These are phyloP conservation scores for Gobionotothen gibberifrons DNA, from an alignment of 2,797 vertebrate species.

Conservation along the genomic window DNA sequence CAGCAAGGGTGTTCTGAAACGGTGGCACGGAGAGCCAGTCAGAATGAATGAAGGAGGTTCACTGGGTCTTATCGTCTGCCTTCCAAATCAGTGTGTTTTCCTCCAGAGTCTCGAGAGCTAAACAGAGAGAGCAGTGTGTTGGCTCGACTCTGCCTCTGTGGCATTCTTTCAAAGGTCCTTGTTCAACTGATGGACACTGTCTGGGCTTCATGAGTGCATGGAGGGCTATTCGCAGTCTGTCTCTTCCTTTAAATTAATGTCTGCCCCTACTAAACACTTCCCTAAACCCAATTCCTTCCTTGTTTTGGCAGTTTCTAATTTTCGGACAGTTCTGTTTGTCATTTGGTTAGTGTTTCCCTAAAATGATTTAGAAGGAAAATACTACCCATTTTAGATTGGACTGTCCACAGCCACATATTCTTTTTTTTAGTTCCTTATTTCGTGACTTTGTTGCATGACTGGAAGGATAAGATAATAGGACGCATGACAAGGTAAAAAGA, in stretches of 20 bases:
- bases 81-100: constrained; percentile 66
- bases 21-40: constrained; percentile 19
- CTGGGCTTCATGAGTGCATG: constrained; percentile 56
- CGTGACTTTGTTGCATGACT: no score
- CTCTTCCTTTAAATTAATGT: constrained; percentile 49
- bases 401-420: no score
- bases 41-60: constrained; percentile 56
- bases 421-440: no score
- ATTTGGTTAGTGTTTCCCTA: not conserved
- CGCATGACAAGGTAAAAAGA: not conserved
- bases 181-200: constrained; percentile 64
- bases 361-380: constrained; percentile 5
- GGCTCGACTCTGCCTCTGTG: constrained; percentile 44
- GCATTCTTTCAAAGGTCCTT: constrained; percentile 62
- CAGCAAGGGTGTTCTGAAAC: constrained; percentile 14
- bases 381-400: no score
- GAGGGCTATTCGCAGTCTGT: constrained; percentile 49
- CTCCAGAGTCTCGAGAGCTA: constrained; percentile 49
- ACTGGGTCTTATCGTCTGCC: constrained; percentile 55
- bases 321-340: constrained; percentile 6
- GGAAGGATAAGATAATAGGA: no score
- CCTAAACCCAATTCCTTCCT: constrained; percentile 4
- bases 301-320: constrained; percentile 6
- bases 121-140: constrained; percentile 75
- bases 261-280: constrained; percentile 14